Evolutionary conservation across 2,113 vertebrate genomes (phyloP), one percentile per base, ranked within the genome.

Genomic region (Myotis yumanensis): DNA sequence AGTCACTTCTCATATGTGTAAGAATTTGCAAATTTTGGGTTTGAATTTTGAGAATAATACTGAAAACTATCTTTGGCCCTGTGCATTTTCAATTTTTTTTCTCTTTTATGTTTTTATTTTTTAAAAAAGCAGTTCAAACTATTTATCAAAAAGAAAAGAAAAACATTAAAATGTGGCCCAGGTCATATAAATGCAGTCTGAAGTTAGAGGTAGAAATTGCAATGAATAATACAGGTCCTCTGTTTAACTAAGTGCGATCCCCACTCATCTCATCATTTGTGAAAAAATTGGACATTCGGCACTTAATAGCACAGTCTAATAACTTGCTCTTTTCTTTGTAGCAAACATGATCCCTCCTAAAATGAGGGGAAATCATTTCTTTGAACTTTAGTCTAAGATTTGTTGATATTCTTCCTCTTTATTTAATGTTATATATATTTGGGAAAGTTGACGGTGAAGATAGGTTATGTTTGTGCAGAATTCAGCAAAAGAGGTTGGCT

Each of bases 41-140:
- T 68, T 89, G 46, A 66, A 76, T 83, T 93, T 76, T 84, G 79
- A 76, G 48, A 37, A 28, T 68, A 83, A 94, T 46, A 66, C 12
- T 66, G 69, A 89, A 76, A 68, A 84, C 66, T 69, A 23, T 18
- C 11, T 86, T 86, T 90, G 43, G 20, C 40, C 51, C 40, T 86
- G 10, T 79, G n/a, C 71, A 72, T 14, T 51, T 28, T 64, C n/a
- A 52, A 17, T n/a, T 18, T 57, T 79, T 52, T 64, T 90, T 16
- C 28, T 85, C 43, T 71, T 69, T 35, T 86, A 7, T 80, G 40
- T 62, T 72, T 48, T 76, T 85, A 32, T 46, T 76, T 37, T n/a
- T 69, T 77, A 84, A 37, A 40, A 84, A 77, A 37, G 20, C 22
- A 71, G 46, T 85, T 85, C 10, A 35, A 51, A 51, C 52, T 83